These are phyloP conservation scores for Yponomeuta evonymella DNA, from an alignment of 2,888 invertebrate species.

Conservation along the genomic window DNA sequence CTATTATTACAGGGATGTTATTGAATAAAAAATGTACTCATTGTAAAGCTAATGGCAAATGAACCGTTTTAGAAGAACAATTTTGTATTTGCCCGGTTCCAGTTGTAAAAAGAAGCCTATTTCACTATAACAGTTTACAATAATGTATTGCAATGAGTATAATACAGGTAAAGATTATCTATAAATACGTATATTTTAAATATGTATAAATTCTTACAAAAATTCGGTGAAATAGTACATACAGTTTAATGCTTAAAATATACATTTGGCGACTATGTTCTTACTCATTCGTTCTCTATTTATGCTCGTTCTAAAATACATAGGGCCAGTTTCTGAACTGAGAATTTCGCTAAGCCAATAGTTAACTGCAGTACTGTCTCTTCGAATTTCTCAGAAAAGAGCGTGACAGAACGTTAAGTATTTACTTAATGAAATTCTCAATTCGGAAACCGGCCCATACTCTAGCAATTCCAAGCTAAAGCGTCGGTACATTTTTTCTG, in stretches of 20 bases:
- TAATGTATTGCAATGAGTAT: slow-evolving; percentile 50
- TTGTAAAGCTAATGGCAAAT: not conserved
- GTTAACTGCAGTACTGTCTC: too few relatives aligned
- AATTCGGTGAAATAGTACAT: slow-evolving; percentile 44
- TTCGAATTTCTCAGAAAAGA: too few relatives aligned
- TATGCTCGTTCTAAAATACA: not conserved
- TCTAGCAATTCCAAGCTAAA: not conserved
- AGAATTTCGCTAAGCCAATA: too few relatives aligned
- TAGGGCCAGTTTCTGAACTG: too few relatives aligned
- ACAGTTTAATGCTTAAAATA: slow-evolving; percentile 11
- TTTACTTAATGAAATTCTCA: too few relatives aligned
- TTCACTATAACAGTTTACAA: slow-evolving; percentile 29
- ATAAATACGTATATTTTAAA: slow-evolving; percentile 2
- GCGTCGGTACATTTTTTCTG: slow-evolving; percentile 8
- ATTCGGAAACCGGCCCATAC: not conserved
- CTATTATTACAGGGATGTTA: not conserved
- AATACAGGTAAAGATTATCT: slow-evolving; percentile 50
- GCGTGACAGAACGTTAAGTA: too few relatives aligned
- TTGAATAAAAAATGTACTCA: not conserved
- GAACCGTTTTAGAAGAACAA: not conserved
- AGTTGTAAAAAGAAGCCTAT: slow-evolving; percentile 34
- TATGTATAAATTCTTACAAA: slow-evolving; percentile 57
- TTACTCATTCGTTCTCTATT: not conserved
- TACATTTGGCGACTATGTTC: slow-evolving; percentile 14
- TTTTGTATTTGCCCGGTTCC: not conserved